Conservation (phyloP, 1,140 invertebrate species). For the Leptopilina clavipes region DNA sequence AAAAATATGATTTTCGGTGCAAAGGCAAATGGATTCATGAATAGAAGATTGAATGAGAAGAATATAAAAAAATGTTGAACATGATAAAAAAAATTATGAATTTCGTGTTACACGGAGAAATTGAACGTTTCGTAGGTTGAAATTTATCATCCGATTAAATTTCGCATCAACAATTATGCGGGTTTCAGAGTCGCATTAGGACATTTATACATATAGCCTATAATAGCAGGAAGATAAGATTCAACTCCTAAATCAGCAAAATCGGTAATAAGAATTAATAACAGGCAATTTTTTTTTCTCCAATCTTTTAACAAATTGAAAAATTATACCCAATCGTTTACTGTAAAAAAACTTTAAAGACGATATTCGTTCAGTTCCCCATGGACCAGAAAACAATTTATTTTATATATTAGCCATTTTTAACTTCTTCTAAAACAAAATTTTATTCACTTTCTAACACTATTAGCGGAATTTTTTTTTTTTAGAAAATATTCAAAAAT, state of each 20-base stretch:
- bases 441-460: too few species aligned
- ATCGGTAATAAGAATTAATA: slow-evolving; percentile 10
- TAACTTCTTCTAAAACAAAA: too few species aligned
- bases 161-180: slow-evolving; percentile 3
- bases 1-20: too few species aligned
- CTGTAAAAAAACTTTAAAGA: not conserved
- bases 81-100: slow-evolving; percentile 1
- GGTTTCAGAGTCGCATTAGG: not conserved
- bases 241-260: not conserved
- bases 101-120: slow-evolving; percentile 6
- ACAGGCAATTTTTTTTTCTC: not conserved
- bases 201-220: not conserved
- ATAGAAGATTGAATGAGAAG: not conserved
- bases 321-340: not conserved
- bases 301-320: not conserved
- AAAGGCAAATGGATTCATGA: not conserved
- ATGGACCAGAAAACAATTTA: too few species aligned
- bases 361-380: not conserved
- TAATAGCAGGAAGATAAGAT: not conserved
- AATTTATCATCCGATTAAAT: slow-evolving; percentile 26
- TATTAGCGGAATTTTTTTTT: too few species aligned
- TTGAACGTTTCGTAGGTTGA: slow-evolving; percentile 8
- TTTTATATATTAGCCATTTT: too few species aligned
- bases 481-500: too few species aligned
- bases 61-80: not conserved